A percentile compares a stretch with the other conserved stretches of the same genome.
These are phyloP conservation scores for Pan paniscus DNA, from an alignment of 2,113 vertebrate genomes.

Conservation along the genomic window DNA sequence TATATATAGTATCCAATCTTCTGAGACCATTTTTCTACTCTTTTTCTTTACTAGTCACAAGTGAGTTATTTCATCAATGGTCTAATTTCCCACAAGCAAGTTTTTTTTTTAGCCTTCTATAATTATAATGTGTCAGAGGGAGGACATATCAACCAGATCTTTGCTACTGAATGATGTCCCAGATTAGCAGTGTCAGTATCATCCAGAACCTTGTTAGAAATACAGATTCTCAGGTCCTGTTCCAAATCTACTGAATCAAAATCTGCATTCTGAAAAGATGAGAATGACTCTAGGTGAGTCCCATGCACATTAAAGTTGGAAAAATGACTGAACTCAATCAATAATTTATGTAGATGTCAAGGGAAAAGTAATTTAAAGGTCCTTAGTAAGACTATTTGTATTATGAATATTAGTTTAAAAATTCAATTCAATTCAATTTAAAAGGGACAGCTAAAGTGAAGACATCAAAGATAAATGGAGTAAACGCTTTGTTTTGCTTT, in stretches of 20 bases:
- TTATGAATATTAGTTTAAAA: background rate
- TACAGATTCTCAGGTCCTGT: background rate
- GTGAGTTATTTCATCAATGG: background rate
- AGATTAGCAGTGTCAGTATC: background rate
- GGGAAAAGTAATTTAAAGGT: conserved; percentile 35
- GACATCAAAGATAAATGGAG: conserved; percentile 55
- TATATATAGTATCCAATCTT: background rate
- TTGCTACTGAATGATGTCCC: background rate
- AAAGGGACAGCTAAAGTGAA: conserved; percentile 13
- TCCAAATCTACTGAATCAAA: background rate
- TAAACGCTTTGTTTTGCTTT: background rate
- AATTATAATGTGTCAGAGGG: background rate
- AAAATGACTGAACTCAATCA: background rate
- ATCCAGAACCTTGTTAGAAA: background rate
- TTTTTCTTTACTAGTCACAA: conserved; percentile 34
- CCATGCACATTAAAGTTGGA: background rate
- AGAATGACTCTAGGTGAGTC: background rate
- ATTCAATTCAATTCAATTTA: background rate
- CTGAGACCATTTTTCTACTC: background rate
- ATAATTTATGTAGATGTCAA: conserved; percentile 21
- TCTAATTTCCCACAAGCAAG: conserved; percentile 26
- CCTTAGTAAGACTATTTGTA: background rate
- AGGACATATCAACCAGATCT: background rate
- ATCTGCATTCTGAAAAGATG: background rate
- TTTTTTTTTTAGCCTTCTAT: background rate